Evolutionary conservation across 2,888 invertebrate genomes (phyloP), one percentile per base, ranked within the genome.

Genomic region (Allophyes oxyacanthae): DNA sequence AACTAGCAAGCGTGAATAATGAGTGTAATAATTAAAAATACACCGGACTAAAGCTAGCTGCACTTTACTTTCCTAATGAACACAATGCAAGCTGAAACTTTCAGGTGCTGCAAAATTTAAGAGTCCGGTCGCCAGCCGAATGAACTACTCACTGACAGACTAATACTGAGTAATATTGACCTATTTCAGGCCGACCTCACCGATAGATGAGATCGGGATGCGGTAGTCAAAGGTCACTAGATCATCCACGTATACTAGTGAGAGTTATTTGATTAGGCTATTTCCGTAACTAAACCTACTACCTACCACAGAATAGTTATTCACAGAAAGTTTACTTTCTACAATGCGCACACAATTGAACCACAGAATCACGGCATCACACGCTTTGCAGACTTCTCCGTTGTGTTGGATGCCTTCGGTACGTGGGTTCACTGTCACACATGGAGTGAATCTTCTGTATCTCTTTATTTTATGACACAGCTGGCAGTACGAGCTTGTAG

Each of bases 31-130:
- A n/a, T n/a, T 64, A 33, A 56, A 36, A 66, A 65, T 63, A 65
- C 53, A 59, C 48, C 41, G 58, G 57, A 75, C 66, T 65, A 71
- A 65, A 64, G 56, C 38, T 44, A 41, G 50, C 36, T 26, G 34
- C 32, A 59, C 44, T 45, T 26, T 50, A 42, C 44, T 52, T 37
- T 52, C 43, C 57, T 74, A 75, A 72, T 67, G 67, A 73, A 58
- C 64, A 41, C 14, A 60, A 36, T 30, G 55, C 49, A 45, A 30
- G 40, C 49, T 72, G 42, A 34, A 50, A 52, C 9, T 46, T 56
- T 50, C 41, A 60, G 46, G 43, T 34, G 34, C 14, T 49, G 7
- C 14, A 33, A 40, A 45, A 55, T 67, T 43, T 42, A 55, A 49
- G 36, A 34, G 32, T 30, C 6, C 9, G 32, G 20, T 20, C 38